A percentile compares a stretch with the other conserved stretches of the same genome.
Evolutionary conservation across 1,140 invertebrate genomes (phyloP).

Genomic region (Dendrolimus punctatus): DNA sequence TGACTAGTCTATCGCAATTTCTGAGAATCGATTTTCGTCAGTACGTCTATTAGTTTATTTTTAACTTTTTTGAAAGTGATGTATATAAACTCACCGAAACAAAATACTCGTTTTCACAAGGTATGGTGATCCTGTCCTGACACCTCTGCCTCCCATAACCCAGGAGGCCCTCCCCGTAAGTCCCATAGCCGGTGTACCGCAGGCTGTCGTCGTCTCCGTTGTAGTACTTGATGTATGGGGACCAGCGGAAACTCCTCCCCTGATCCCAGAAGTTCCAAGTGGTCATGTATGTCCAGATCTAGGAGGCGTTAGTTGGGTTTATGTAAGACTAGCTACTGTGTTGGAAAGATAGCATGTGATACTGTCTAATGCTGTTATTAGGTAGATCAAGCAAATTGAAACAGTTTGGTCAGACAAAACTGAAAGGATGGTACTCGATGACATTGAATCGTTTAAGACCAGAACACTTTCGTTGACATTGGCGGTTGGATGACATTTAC

Average conservation of each 20-base stretch:
- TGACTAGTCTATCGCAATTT: too few relatives aligned
- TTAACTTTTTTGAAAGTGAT: not conserved
- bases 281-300: slow-evolving; percentile 59
- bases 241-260: slow-evolving; percentile 36
- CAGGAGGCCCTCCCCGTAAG: slow-evolving; percentile 35
- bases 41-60: too few relatives aligned
- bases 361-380: too few relatives aligned
- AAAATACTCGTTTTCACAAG: slow-evolving; percentile 88
- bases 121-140: slow-evolving; percentile 81
- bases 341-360: too few relatives aligned
- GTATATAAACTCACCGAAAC: slow-evolving; percentile 74
- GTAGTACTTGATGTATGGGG: slow-evolving; percentile 60
- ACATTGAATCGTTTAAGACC: too few relatives aligned
- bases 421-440: too few relatives aligned
- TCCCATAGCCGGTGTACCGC: slow-evolving; percentile 62
- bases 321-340: slow-evolving; percentile 33
- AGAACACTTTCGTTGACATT: too few relatives aligned
- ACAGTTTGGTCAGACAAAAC: too few relatives aligned
- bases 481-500: too few relatives aligned
- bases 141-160: slow-evolving; percentile 72
- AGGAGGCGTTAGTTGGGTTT: slow-evolving; percentile 21
- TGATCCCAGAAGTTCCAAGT: slow-evolving; percentile 48
- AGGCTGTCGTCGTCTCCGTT: slow-evolving; percentile 23
- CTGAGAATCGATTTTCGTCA: too few relatives aligned
- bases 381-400: too few relatives aligned